phyloP scores from a whole-genome alignment of 2,888 invertebrate genomes.

The Caenorhabditis sp. region DNA sequence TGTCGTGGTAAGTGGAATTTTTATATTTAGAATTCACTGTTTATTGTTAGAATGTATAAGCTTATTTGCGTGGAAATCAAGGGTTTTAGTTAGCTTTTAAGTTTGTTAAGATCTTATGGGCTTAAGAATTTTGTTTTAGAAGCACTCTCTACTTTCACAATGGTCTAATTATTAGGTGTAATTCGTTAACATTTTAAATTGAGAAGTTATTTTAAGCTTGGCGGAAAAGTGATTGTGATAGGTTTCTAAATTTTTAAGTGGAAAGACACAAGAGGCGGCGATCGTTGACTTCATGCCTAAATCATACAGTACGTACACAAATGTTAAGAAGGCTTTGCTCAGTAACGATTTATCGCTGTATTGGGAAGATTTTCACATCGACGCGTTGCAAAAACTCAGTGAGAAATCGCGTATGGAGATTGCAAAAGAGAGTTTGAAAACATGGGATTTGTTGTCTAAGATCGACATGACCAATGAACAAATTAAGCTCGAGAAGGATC shows the following conservation, averaged over 20 bases:
- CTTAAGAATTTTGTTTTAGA: too few relatives aligned
- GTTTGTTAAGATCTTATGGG: too few relatives aligned
- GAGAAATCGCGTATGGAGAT: slow-evolving; percentile 31
- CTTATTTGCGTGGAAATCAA: too few relatives aligned
- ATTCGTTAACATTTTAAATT: too few relatives aligned
- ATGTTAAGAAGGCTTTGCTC: slow-evolving; percentile 33
- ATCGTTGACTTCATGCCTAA: slow-evolving; percentile 40
- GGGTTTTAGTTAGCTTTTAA: too few relatives aligned
- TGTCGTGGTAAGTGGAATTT: slow-evolving; percentile 45
- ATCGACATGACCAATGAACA: slow-evolving; percentile 35
- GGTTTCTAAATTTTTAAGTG: too few relatives aligned
- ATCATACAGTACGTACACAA: slow-evolving; percentile 22
- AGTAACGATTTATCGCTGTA: slow-evolving; percentile 18
- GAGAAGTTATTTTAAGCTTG: too few relatives aligned
- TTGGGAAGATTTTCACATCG: slow-evolving; percentile 21
- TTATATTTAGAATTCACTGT: slow-evolving; percentile 30
- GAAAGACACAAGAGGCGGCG: slow-evolving; percentile 39
- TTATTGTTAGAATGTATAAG: slow-evolving; percentile 16
- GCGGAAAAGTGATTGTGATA: too few relatives aligned
- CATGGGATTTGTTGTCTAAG: slow-evolving; percentile 30
- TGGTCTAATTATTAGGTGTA: too few relatives aligned
- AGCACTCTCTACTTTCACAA: too few relatives aligned
- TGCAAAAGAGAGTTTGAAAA: slow-evolving; percentile 21
- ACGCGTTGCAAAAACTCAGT: slow-evolving; percentile 32
- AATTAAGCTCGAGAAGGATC: slow-evolving; percentile 33